Conservation (phyloP, 2,113 vertebrate species). For the Hypomesus transpacificus region DNA sequence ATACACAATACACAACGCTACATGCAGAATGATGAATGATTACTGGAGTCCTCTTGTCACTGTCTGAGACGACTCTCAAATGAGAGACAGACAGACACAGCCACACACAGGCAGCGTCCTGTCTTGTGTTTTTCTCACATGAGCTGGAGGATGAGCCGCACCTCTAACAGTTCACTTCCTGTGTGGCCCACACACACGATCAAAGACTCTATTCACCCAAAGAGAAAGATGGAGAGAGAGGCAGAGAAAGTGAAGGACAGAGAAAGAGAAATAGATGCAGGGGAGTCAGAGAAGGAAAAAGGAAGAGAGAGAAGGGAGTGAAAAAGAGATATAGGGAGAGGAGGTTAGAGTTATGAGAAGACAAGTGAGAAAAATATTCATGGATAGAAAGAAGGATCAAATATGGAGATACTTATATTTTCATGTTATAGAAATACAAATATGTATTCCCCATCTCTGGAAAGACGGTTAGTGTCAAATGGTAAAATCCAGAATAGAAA, state of each 20-base stretch:
- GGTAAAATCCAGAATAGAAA: too few relatives aligned
- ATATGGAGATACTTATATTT: too few relatives aligned
- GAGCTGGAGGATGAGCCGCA: constrained; percentile 13
- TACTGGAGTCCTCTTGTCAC: neutral
- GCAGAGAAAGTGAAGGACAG: neutral
- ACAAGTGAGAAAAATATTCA: neutral
- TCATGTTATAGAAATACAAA: too few relatives aligned
- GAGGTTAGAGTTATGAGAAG: neutral
- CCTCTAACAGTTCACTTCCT: constrained; percentile 53
- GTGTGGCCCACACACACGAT: constrained; percentile 49
- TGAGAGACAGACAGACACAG: neutral
- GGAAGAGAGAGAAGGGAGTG: neutral
- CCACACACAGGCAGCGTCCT: neutral
- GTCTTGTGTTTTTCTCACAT: constrained; percentile 28
- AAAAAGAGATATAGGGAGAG: neutral
- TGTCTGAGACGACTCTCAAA: neutral
- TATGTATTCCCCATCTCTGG: too few relatives aligned
- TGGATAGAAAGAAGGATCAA: neutral
- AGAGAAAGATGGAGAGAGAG: constrained; percentile 9
- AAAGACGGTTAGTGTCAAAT: too few relatives aligned
- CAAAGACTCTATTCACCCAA: constrained; percentile 49
- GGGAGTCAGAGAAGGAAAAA: neutral
- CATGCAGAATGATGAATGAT: too few relatives aligned
- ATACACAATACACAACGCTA: too few relatives aligned
- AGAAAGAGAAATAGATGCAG: neutral